A percentile compares a stretch with the other conserved stretches of the same genome.
Conservation (phyloP, 2,888 invertebrate species). For the Trichogramma evanescens region DNA sequence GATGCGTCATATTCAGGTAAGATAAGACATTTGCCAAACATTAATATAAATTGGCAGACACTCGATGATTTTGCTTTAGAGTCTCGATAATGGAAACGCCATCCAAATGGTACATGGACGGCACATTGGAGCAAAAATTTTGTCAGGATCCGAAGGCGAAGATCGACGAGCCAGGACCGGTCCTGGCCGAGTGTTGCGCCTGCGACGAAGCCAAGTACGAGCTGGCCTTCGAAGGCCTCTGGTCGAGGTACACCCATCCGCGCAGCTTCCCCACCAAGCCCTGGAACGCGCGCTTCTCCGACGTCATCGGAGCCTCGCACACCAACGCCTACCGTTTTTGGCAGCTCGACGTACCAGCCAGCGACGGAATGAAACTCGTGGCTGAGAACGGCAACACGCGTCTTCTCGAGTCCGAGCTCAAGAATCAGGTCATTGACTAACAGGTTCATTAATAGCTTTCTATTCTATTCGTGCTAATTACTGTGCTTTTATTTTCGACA, state of each 20-base stretch:
- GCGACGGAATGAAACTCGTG: slow-evolving; percentile 79
- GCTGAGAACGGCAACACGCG: slow-evolving; percentile 89
- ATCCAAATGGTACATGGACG: slow-evolving; percentile 74
- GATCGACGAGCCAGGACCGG: slow-evolving; percentile 50
- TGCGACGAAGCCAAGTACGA: slow-evolving; percentile 95
- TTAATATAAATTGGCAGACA: neutral
- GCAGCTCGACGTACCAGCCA: slow-evolving; percentile 80
- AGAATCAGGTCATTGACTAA: slow-evolving; percentile 58
- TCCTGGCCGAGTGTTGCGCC: slow-evolving; percentile 69
- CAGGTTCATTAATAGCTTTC: neutral
- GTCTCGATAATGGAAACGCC: slow-evolving; percentile 79
- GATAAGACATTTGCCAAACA: neutral
- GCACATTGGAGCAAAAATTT: slow-evolving; percentile 67
- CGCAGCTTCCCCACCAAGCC: slow-evolving; percentile 62
- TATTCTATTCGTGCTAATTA: neutral
- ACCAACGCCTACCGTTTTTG: slow-evolving; percentile 83
- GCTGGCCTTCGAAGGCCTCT: slow-evolving; percentile 83
- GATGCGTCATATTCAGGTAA: slow-evolving; percentile 80
- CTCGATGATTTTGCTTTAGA: slow-evolving; percentile 46
- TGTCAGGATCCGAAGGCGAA: slow-evolving; percentile 68
- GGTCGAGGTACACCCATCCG: slow-evolving; percentile 93
- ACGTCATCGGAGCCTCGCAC: slow-evolving; percentile 92
- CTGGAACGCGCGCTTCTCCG: slow-evolving; percentile 93
- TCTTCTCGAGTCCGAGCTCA: slow-evolving; percentile 81
- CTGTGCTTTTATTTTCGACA: neutral